Evolutionary conservation across 2,797 vertebrate species (phyloP).

Genomic region (Periparus ater): DNA sequence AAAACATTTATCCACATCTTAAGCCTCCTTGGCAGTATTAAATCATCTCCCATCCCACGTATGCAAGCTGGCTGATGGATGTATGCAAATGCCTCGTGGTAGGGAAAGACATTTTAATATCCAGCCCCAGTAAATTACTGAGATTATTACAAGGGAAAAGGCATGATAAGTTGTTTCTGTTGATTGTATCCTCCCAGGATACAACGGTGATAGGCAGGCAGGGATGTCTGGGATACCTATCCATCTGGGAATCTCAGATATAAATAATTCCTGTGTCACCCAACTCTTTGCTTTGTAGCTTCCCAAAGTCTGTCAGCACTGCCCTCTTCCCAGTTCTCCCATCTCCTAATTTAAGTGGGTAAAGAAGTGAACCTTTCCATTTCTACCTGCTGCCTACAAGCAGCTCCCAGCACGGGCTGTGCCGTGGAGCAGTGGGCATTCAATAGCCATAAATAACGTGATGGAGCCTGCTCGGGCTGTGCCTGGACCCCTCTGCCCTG

Average conservation of each 20-base stretch:
- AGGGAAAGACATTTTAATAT: conserved; percentile 40
- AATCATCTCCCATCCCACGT: conserved; percentile 44
- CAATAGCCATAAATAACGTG: no score
- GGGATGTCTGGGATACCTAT: neutral
- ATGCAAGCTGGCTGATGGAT: conserved; percentile 52
- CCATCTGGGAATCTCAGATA: neutral
- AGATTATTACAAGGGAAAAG: conserved; percentile 30
- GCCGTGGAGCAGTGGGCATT: neutral
- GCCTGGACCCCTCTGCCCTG: accelerated
- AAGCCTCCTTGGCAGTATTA: conserved; percentile 29
- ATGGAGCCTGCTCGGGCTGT: neutral
- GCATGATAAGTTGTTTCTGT: conserved; percentile 19
- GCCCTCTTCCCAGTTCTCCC: neutral
- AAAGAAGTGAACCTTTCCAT: neutral
- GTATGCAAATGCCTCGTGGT: conserved; percentile 28
- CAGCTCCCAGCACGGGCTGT: accelerated
- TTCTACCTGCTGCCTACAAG: neutral
- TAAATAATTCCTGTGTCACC: neutral
- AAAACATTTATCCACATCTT: conserved; percentile 55
- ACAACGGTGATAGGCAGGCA: neutral
- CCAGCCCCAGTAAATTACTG: conserved; percentile 43
- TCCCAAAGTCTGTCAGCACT: neutral
- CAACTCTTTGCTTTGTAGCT: neutral
- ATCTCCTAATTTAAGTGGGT: neutral
- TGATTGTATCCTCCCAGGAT: neutral